phyloP scores from a whole-genome alignment of 2,113 vertebrate genomes.

The Pontoporia blainvillei region DNA sequence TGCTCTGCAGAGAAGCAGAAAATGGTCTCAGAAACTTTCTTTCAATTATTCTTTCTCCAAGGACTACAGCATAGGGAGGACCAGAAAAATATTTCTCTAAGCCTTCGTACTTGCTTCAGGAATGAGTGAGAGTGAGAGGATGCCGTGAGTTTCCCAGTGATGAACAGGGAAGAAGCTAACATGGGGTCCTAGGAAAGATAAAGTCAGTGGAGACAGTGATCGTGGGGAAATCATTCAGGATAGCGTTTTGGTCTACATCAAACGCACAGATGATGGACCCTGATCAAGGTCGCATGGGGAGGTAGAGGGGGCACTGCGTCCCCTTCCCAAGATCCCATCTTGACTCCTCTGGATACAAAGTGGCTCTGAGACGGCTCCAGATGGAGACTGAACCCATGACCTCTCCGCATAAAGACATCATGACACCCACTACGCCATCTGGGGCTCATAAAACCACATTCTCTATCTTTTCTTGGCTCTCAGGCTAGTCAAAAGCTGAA shows the following conservation, averaged over 20 bases:
- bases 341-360: conserved; percentile 72
- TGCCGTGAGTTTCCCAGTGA: not conserved
- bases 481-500: conserved; percentile 77
- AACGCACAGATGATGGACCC: not conserved
- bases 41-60: not conserved
- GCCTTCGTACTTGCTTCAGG: not conserved
- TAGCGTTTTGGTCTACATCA: not conserved
- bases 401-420: conserved; percentile 80
- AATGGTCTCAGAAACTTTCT: not conserved
- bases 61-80: no score
- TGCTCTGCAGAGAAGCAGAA: not conserved
- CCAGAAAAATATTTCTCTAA: not conserved
- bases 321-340: conserved; percentile 66
- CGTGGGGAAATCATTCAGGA: no score
- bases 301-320: conserved; percentile 36
- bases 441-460: conserved; percentile 84
- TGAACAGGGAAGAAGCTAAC: not conserved
- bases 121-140: not conserved
- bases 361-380: conserved; percentile 78
- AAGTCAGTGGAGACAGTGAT: not conserved
- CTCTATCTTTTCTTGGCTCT: conserved; percentile 82
- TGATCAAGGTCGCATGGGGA: not conserved
- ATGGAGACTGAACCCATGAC: conserved; percentile 83
- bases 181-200: not conserved
- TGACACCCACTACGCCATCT: conserved; percentile 84